Evolutionary conservation across 2,888 invertebrate species (phyloP), one percentile per base, ranked within the genome.

Genomic region (Geotrupes spiniger): DNA sequence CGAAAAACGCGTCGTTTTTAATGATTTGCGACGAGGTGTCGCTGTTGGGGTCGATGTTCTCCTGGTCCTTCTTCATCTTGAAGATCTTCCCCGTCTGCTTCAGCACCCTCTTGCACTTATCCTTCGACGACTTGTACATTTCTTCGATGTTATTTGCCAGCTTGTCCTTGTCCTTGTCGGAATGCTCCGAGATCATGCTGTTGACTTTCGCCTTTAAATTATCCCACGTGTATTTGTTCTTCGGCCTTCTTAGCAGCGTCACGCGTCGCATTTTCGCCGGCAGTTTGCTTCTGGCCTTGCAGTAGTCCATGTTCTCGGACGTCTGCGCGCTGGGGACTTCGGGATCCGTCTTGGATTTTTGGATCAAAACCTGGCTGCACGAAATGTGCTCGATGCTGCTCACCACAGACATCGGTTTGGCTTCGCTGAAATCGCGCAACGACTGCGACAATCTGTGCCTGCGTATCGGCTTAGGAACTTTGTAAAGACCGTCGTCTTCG

Each of bases 51-150:
- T 58, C 60, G 4, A 53, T 17, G 42, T 57, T 56, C 27, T 63
- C 66, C 28, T 52, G 47, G 14, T 53, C 57, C 17, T 59, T 62
- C 26, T 58, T 59, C 31, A 57, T 61, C 36, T 61, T 61, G 50
- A 72, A 70, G 5, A 73, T 65, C 57, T 66, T 71, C 16, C 69
- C 67, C 4, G 72, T 72, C 21, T 59, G 70, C 44, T 61, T 64
- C 11, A 73, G 52, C 37, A 72, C 66, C 43, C 64, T 68, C 51
- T 66, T 70, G 58, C 72, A 73, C 51, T 70, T 72, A 41, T 62
- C 64, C 51, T 70, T 72, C 2, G 73, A 73, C 36, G 60, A 65
- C 58, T 70, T 72, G 55, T 71, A 71, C 60, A 73, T 64, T 52
- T 68, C 72, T 52, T 73, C 72, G 8, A 74, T 57, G 40, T 70